A percentile compares a stretch with the other conserved stretches of the same genome.
phyloP scores from a whole-genome alignment of 2,797 vertebrate genomes.

The Galaxias olidus region DNA sequence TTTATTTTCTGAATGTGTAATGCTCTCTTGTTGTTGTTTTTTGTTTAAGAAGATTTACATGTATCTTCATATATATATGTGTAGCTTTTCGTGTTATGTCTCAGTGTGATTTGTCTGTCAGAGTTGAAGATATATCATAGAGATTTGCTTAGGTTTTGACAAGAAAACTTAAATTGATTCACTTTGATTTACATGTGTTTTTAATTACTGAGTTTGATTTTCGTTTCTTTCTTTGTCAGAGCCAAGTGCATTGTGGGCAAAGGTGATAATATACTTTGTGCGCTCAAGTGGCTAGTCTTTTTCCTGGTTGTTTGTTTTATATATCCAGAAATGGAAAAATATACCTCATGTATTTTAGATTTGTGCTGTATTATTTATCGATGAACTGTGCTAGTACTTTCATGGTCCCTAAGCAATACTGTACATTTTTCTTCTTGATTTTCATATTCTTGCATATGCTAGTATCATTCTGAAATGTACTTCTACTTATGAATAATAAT shows the following conservation, averaged over 20 bases:
- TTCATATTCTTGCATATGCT: constrained; percentile 64
- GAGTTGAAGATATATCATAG: constrained; percentile 8
- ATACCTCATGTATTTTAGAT: constrained; percentile 79
- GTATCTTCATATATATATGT: constrained; percentile 50
- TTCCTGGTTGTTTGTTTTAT: constrained; percentile 51
- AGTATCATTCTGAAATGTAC: constrained; percentile 64
- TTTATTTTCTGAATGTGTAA: constrained; percentile 21
- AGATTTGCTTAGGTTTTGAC: constrained; percentile 8
- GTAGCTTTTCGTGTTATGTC: constrained; percentile 50
- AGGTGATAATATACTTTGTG: constrained; percentile 27
- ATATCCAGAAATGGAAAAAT: constrained; percentile 64
- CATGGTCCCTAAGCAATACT: constrained; percentile 80
- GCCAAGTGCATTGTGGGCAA: constrained; percentile 36
- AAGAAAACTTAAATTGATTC: constrained; percentile 21
- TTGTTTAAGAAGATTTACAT: constrained; percentile 37
- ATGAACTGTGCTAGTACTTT: constrained; percentile 60
- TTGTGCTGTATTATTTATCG: constrained; percentile 57
- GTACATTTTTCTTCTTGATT: constrained; percentile 63
- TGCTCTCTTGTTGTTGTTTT: constrained; percentile 36
- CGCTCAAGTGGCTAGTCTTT: constrained; percentile 24
- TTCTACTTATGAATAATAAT: constrained; percentile 49
- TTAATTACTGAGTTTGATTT: constrained; percentile 9
- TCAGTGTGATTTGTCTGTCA: constrained; percentile 32
- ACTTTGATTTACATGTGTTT: constrained; percentile 21
- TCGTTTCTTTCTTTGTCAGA: constrained; percentile 11